These are phyloP conservation scores for Hyposoter dolosus DNA, from an alignment of 2,888 invertebrate species.

Conservation along the genomic window DNA sequence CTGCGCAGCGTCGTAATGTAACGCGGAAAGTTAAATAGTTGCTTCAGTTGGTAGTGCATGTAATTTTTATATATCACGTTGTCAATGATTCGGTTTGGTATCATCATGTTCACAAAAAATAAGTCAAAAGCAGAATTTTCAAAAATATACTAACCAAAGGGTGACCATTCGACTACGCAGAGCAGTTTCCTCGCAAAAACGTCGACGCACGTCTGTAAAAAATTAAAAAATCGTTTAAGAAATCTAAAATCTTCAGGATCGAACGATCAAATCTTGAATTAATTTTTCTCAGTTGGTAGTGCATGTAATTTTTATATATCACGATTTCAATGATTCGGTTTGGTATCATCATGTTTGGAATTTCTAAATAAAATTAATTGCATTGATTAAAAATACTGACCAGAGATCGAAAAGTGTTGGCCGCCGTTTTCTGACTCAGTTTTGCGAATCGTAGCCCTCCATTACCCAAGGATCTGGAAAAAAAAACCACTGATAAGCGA, in stretches of 20 bases:
- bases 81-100: conserved; percentile 61
- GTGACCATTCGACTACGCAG: no score
- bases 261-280: no score
- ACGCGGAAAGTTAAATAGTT: neutral
- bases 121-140: no score
- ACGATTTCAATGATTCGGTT: conserved; percentile 67
- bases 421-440: neutral
- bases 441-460: neutral
- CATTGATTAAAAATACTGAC: neutral
- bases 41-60: conserved; percentile 65
- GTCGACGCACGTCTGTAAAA: no score
- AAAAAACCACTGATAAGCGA: neutral
- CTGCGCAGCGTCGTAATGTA: neutral
- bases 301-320: conserved; percentile 65
- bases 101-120: conserved; percentile 40
- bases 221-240: no score
- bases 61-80: conserved; percentile 63
- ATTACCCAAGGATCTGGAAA: neutral
- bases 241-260: no score
- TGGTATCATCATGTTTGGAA: neutral
- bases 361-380: neutral
- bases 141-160: no score
- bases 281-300: neutral
- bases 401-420: neutral
- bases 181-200: no score